Evolutionary conservation across 2,797 vertebrate genomes (phyloP).

Genomic region (Allobates femoralis): DNA sequence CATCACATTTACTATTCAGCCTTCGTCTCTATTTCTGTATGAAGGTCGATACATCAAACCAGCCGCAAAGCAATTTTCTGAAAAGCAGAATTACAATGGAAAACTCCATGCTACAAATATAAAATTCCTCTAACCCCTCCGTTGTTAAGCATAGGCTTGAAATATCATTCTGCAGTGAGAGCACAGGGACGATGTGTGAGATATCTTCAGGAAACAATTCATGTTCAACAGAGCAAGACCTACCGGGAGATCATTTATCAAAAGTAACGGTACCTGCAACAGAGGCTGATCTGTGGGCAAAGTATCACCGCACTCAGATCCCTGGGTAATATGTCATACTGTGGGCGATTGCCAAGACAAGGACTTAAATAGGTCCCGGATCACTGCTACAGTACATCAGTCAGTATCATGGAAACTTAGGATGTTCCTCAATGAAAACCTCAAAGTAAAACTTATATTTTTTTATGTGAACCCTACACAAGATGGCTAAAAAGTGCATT

Average conservation of each 20-base stretch:
- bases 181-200: neutral
- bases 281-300: neutral
- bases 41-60: neutral
- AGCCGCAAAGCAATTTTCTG: neutral
- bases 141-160: neutral
- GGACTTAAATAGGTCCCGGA: neutral
- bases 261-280: neutral
- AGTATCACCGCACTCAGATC: neutral
- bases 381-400: neutral
- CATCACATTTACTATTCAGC: neutral
- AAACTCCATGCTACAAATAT: neutral
- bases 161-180: neutral
- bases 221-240: constrained; percentile 28
- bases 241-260: constrained; percentile 29
- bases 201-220: constrained; percentile 1
- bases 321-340: neutral
- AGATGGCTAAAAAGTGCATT: too few species aligned
- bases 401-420: neutral
- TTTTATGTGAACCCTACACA: neutral
- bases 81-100: neutral
- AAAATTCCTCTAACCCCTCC: neutral
- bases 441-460: neutral
- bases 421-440: neutral
- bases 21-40: neutral
- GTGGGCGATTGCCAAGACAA: too few species aligned